A percentile compares a stretch with the other conserved stretches of the same genome.
phyloP scores from a whole-genome alignment of 2,888 invertebrate species.

The Andrena praecox region DNA sequence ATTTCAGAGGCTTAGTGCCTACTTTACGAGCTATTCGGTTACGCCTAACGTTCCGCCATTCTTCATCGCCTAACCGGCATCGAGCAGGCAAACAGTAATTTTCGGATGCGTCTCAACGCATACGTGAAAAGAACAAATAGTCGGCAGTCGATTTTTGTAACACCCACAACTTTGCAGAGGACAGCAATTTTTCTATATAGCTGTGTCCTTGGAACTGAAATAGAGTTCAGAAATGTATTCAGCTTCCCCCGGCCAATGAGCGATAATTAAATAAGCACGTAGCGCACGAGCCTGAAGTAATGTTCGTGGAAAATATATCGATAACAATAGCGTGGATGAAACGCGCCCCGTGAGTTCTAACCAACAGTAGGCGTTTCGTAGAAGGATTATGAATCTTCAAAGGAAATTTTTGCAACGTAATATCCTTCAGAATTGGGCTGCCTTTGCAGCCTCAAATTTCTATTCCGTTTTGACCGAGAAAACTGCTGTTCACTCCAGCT shows the following conservation, averaged over 20 bases:
- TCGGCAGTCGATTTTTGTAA: not conserved
- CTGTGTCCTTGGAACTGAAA: not conserved
- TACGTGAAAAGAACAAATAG: conserved; percentile 28
- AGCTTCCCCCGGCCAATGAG: not conserved
- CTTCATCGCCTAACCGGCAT: conserved; percentile 53
- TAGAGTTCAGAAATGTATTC: not conserved
- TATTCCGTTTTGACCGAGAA: conserved; percentile 79
- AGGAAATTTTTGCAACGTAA: conserved; percentile 81
- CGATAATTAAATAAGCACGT: not conserved
- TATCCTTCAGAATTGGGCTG: conserved; percentile 79
- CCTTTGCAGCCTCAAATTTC: conserved; percentile 77
- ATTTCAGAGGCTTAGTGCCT: conserved; percentile 61
- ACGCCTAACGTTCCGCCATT: conserved; percentile 69
- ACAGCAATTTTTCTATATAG: not conserved
- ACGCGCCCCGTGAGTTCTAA: conserved; percentile 9
- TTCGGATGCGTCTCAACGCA: conserved; percentile 1
- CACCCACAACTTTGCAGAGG: not conserved
- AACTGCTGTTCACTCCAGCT: conserved; percentile 83
- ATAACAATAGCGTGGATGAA: conserved; percentile 37
- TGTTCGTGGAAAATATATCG: conserved; percentile 29
- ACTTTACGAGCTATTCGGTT: conserved; percentile 59
- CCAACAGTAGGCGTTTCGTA: conserved; percentile 51
- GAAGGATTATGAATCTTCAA: conserved; percentile 70
- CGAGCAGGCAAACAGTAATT: conserved; percentile 15
- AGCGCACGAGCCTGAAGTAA: not conserved